Evolutionary conservation across 2,113 vertebrate genomes (phyloP).

Genomic region (Sialia sialis): DNA sequence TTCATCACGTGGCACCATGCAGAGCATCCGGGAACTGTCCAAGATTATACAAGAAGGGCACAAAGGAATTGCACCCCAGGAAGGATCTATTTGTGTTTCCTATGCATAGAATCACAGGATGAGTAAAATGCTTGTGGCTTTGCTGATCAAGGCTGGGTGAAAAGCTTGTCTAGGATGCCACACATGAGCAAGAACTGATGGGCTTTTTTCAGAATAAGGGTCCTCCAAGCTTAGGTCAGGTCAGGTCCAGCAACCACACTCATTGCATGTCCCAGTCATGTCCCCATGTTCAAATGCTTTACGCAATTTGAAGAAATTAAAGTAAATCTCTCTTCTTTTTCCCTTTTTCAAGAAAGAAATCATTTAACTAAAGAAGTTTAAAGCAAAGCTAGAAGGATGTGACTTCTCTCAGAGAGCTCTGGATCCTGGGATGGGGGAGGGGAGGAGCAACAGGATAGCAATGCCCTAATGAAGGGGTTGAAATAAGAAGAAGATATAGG

Average conservation of each 20-base stretch:
- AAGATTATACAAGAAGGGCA: background rate
- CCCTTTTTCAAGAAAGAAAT: background rate
- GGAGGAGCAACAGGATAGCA: fast-evolving
- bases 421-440: background rate
- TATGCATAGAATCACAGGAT: background rate
- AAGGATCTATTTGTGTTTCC: background rate
- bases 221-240: background rate
- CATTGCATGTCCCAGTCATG: fast-evolving
- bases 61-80: background rate
- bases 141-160: background rate
- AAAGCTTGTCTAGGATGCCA: background rate
- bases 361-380: background rate
- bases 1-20: background rate
- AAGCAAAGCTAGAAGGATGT: background rate
- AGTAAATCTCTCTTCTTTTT: background rate
- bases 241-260: background rate
- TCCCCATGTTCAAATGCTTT: background rate
- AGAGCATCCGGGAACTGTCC: background rate
- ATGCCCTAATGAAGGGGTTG: background rate
- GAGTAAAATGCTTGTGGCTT: background rate
- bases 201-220: background rate
- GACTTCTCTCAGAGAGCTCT: background rate
- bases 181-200: background rate
- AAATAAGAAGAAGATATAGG: background rate
- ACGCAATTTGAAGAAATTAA: background rate